Evolutionary conservation across 2,888 invertebrate species (phyloP), one percentile per base, ranked within the genome.

Genomic region (Drosophila meridiana): DNA sequence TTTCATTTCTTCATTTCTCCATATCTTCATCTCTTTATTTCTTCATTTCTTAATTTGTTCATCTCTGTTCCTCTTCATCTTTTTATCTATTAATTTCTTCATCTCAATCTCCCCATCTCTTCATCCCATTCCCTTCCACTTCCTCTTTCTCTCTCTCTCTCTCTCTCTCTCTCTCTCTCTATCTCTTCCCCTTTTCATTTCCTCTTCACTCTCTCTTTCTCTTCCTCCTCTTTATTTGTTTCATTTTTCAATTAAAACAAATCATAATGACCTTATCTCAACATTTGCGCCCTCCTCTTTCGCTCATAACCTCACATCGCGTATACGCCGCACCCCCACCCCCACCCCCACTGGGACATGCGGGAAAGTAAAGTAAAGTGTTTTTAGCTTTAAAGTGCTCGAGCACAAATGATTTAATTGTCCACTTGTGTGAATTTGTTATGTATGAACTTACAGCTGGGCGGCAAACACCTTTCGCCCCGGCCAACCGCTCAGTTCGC

Each of bases 361-460:
- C 20, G 3, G 1, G 32, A n/a, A 28, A 42, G 8, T 11, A 14
- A 40, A 42, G 7, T 42, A 7, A 13, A 28, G 28, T 28, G 32
- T 11, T 4, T 20, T 7, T 8, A 42, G 52, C 52, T 47, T 57
- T 48, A 36, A 32, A 13, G 38, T 20, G 32, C 48, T 8, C 20
- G 8, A 40, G 40, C 48, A 20, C 48, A 32, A 28, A 55, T 57
- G 32, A 47, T 60, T 52, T 56, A 58, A 68, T 36, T 61, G 47
- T 64, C 30, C 45, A 48, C 60, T 55, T 56, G 47, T 65, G 47
- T 75, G 56, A 72, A 76, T 76, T 67, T 60, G 63, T 45, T 64
- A 64, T 74, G 61, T 62, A 78, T 74, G 74, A 77, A 55, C 56
- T 63, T 69, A 20, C 8, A 32, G 62, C 56, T 11, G n/a, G 26